Base-by-base conservation (phyloP, 2,888 invertebrate genomes). In the Eupithecia pulchellata region DNA sequence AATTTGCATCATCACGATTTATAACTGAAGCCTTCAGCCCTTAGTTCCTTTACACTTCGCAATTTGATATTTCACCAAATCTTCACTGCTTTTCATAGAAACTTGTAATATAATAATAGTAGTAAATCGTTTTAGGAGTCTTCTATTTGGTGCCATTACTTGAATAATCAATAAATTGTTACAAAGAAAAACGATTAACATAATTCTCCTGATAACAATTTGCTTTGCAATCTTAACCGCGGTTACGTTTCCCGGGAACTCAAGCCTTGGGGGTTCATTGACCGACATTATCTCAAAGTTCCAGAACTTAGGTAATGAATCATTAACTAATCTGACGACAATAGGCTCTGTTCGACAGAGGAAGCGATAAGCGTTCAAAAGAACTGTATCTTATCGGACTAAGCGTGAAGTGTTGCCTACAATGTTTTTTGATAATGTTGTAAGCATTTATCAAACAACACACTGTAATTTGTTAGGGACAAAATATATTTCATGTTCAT, bases 301-400 rank as follows among this genome's bases (percentile, higher is more conserved):
- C 67, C 75, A 72, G 72, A 81, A 80, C 80, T 81, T 79, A 77
- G 79, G 78, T 79, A 89, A 89, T 91, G 91, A 91, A 84, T 91
- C 90, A 91, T 88, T 86, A 84, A 80, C 82, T 91, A 90, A 91
- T 89, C 89, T 89, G 77, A 71, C 80, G 78, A 91, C 88, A 90
- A 89, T 84, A 84, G 83, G 79, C 81, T 77, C 81, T 88, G 87
- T 89, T 86, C 80, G 80, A 82, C 83, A 86, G 84, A 91, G 91
- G 92, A 91, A 85, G 87, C 75, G 92, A 92, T 92, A 92, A 92
- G 75, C 86, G 81, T 58, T 66, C 68, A 89, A 89, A 87, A 86
- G 79, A 87, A 86, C 75, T 81, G 76, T 77, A 88, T 86, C 90
- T 90, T 90, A 91, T 91, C 89, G 64, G 42, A 61, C 25, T 70